A percentile compares a stretch with the other conserved stretches of the same genome.
phyloP scores from a whole-genome alignment of 2,797 vertebrate species.

The Phoxinus dragarum region DNA sequence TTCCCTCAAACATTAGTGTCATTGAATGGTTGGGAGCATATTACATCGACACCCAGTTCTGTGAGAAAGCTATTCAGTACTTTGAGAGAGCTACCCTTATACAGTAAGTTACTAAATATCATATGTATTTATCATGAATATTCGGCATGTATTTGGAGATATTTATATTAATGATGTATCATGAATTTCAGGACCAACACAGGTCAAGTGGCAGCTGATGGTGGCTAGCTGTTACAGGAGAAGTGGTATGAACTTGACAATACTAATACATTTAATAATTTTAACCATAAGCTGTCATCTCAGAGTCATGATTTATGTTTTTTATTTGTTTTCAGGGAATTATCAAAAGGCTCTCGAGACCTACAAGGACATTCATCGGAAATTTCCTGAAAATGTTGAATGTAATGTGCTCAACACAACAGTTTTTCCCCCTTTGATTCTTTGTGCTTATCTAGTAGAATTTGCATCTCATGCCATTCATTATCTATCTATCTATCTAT shows the following conservation, averaged over 20 bases:
- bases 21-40: slow-evolving; percentile 97
- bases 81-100: slow-evolving; percentile 97
- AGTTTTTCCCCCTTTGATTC: too few relatives aligned
- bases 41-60: slow-evolving; percentile 96
- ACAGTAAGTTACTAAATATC: slow-evolving; percentile 84
- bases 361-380: slow-evolving; percentile 92
- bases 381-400: slow-evolving; percentile 95
- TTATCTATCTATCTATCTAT: too few relatives aligned
- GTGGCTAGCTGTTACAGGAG: slow-evolving; percentile 95
- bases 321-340: slow-evolving; percentile 82
- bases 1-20: slow-evolving; percentile 94
- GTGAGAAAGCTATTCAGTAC: slow-evolving; percentile 97
- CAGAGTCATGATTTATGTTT: background rate
- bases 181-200: slow-evolving; percentile 82
- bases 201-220: slow-evolving; percentile 97
- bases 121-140: background rate
- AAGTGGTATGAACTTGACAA: slow-evolving; percentile 82
- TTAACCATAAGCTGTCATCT: background rate
- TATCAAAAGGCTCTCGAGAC: slow-evolving; percentile 95
- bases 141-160: slow-evolving; percentile 18
- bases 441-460: background rate
- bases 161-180: background rate
- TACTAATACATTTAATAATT: background rate
- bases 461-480: background rate
- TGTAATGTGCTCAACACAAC: slow-evolving; percentile 78